Base-by-base conservation (phyloP, 2,797 vertebrate genomes). In the Harpagifer antarcticus region DNA sequence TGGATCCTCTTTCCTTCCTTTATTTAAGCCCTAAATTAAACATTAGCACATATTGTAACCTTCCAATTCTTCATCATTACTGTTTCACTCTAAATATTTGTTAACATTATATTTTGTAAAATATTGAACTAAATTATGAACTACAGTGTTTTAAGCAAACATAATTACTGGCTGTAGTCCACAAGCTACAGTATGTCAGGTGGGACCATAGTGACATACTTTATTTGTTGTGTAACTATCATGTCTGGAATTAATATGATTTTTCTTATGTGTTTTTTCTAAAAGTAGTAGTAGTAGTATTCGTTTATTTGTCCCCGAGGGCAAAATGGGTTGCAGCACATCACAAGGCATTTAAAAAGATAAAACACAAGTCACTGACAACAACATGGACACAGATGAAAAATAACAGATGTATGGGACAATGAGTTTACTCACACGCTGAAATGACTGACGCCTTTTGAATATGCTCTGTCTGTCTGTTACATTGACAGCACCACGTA, bases 391-490 rank as follows among this genome's bases (percentile, higher is more conserved):
- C 4, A 27, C 27, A 27, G 27, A 27, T 27, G 1, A 27, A 27
- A 27, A 27, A 27, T 4, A 5, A 27, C 27, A 27, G 27, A 27
- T 37, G 33, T 37, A 37, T 27, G 23, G 23, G 23, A 27, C 23
- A 6, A 37, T 19, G 33, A 42, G 40, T 57, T 27, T 45, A 49
- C 52, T 64, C 13, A 47, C 45, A 33, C 13, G 12, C 31, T 50
- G 16, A 72, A 81, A 71, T 77, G 15, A 16, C 48, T 61, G 50
- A 71, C 74, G 73, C 55, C 37, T 74, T 81, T 85, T 27, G 77
- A 43, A 81, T 58, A 10, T 66, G 14, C 52, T 54, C 56, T 31
- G 40, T 60, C 27, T 59, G 53, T 54, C 62, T 82, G 37, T 59
- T 37, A 27, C 17, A 44, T 49, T 5, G 5, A 50, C 71, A 66